These are phyloP conservation scores for Cryptoblepharus egeriae DNA, from an alignment of 2,797 vertebrate species.

Conservation along the genomic window DNA sequence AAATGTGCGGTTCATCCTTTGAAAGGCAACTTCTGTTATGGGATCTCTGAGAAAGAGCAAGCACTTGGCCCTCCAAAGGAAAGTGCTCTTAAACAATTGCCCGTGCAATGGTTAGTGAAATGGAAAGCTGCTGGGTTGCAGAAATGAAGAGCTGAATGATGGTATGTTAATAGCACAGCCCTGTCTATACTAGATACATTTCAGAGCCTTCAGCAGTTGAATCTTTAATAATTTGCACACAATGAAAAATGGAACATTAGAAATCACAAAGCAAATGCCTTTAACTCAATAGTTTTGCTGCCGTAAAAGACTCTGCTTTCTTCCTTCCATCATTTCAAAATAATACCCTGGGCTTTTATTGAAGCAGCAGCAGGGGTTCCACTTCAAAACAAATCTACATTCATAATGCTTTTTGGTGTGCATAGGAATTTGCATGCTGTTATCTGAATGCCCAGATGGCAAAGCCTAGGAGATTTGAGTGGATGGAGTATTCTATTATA, in stretches of 20 bases:
- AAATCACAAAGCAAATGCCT: constrained; percentile 26
- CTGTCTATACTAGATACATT: not conserved
- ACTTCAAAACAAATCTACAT: constrained; percentile 31
- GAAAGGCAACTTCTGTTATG: not conserved
- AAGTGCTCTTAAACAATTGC: not conserved
- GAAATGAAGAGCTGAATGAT: not conserved
- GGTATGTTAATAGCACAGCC: not conserved
- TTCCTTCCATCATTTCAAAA: constrained; percentile 8
- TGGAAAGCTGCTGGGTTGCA: not conserved
- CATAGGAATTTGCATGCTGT: constrained; percentile 23
- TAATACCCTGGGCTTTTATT: constrained; percentile 18
- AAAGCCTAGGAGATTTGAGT: not conserved
- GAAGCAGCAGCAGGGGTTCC: constrained; percentile 26
- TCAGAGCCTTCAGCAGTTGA: constrained; percentile 8
- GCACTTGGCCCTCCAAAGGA: not conserved
- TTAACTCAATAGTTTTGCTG: constrained; percentile 7
- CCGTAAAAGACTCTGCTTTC: not conserved
- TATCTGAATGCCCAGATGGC: constrained; percentile 5
- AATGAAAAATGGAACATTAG: constrained; percentile 22
- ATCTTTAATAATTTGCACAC: constrained; percentile 8
- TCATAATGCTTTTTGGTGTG: constrained; percentile 11
- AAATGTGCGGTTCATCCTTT: not conserved
- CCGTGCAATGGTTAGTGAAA: not conserved
- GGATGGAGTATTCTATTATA: not conserved
- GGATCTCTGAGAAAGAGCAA: not conserved